Evolutionary conservation across 2,113 vertebrate genomes (phyloP).

Genomic region (Sapajus apella): DNA sequence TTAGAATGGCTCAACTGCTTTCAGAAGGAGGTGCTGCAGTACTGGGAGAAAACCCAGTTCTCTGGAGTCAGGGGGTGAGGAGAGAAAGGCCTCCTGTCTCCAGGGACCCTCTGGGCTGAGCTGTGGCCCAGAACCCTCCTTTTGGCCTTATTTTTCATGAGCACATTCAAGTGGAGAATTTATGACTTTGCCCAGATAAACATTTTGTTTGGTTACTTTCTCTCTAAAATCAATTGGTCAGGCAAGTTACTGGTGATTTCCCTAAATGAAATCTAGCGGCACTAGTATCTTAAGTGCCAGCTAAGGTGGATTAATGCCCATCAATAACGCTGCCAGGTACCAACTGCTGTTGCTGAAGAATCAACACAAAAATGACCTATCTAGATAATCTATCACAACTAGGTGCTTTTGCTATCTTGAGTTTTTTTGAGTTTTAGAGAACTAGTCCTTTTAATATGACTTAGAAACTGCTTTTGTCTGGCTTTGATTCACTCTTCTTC

Average conservation of each 20-base stretch:
- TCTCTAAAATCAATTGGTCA: conserved; percentile 55
- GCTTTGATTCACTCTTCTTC: conserved; percentile 86
- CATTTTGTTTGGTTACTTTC: conserved; percentile 50
- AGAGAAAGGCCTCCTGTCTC: background rate
- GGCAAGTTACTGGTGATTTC: conserved; percentile 76
- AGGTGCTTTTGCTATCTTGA: conserved; percentile 83
- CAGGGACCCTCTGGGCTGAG: background rate
- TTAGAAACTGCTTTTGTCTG: conserved; percentile 55
- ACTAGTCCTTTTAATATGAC: conserved; percentile 81
- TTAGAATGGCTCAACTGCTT: conserved; percentile 54
- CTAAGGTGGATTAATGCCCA: conserved; percentile 85
- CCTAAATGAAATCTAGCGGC: conserved; percentile 74
- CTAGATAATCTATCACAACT: conserved; percentile 78
- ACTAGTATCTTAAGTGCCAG: conserved; percentile 72
- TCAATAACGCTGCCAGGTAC: conserved; percentile 76
- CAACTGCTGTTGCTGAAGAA: conserved; percentile 80
- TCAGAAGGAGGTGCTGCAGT: background rate
- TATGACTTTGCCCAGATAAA: conserved; percentile 25
- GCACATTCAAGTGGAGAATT: background rate
- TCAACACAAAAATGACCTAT: conserved; percentile 74
- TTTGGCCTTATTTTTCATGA: conserved; percentile 32
- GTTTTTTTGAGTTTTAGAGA: conserved; percentile 81
- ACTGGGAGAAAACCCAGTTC: background rate
- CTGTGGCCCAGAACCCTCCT: background rate
- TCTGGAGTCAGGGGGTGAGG: background rate